Evolutionary conservation across 1,140 invertebrate genomes (phyloP).

Genomic region (Diabrotica undecimpunctata): DNA sequence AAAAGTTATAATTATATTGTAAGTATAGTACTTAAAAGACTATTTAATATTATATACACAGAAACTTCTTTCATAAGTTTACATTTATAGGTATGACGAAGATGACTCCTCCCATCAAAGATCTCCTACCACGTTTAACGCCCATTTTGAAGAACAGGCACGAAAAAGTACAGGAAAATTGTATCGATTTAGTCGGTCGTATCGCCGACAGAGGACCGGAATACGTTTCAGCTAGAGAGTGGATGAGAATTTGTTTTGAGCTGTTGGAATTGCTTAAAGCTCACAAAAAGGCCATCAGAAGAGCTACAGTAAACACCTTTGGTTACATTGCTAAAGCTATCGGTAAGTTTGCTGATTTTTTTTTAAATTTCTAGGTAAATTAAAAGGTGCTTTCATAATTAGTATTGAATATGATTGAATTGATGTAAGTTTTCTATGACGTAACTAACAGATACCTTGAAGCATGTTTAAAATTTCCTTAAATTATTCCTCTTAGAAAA

Average conservation of each 20-base stretch:
- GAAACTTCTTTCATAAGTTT: no score
- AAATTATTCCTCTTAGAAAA: no score
- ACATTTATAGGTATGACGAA: constrained; percentile 89
- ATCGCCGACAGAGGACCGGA: constrained; percentile 99
- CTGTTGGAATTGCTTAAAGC: constrained; percentile 97
- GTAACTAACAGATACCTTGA: no score
- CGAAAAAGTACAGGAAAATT: constrained; percentile 99
- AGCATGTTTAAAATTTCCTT: no score
- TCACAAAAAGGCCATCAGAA: constrained; percentile 97
- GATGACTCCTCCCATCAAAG: constrained; percentile 99
- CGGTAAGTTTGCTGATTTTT: constrained; percentile 44
- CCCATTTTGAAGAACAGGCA: constrained; percentile 94
- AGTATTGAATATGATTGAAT: no score
- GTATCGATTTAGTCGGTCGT: constrained; percentile 97
- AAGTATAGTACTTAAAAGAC: no score
- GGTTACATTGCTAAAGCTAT: constrained; percentile 99
- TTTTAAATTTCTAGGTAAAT: no score
- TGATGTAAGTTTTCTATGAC: no score
- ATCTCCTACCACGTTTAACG: constrained; percentile 92
- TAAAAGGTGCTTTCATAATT: no score
- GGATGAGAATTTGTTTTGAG: constrained; percentile 99
- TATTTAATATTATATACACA: no score
- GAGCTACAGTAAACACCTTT: constrained; percentile 99
- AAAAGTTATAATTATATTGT: no score
- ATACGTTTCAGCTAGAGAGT: constrained; percentile 97